phyloP scores from a whole-genome alignment of 2,113 vertebrate species.

The Piaya cayana region DNA sequence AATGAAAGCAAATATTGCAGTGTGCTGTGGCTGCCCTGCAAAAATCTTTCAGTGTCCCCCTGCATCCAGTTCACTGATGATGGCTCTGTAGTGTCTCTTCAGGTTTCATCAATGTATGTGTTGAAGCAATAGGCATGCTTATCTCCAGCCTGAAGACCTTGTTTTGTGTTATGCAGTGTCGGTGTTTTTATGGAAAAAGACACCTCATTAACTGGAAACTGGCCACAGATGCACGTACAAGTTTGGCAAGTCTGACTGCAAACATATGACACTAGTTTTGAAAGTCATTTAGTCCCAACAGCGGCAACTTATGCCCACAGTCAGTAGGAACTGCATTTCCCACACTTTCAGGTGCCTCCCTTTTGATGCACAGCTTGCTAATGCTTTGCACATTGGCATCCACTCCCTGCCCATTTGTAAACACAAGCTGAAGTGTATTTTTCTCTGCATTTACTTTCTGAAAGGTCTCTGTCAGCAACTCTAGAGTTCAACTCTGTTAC shows the following conservation, averaged over 20 bases:
- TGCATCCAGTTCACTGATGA: neutral
- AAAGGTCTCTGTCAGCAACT: neutral
- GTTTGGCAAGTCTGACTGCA: neutral
- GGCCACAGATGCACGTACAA: neutral
- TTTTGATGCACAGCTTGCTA: neutral
- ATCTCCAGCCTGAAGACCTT: neutral
- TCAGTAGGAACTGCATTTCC: neutral
- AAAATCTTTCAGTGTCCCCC: neutral
- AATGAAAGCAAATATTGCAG: neutral
- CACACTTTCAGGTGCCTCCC: neutral
- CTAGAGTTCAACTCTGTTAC: neutral
- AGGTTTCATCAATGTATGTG: neutral
- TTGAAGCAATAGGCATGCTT: neutral
- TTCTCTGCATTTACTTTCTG: neutral
- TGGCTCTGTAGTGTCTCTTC: neutral
- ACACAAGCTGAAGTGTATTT: neutral
- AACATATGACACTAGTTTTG: neutral
- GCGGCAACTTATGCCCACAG: neutral
- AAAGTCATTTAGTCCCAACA: neutral
- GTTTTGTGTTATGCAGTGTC: rapidly evolving
- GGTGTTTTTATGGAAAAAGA: neutral
- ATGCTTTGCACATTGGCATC: neutral
- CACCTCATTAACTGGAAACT: neutral
- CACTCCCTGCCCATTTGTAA: neutral
- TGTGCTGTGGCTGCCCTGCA: neutral